phyloP scores from a whole-genome alignment of 2,113 vertebrate species.

The Dipodomys stephensi region DNA sequence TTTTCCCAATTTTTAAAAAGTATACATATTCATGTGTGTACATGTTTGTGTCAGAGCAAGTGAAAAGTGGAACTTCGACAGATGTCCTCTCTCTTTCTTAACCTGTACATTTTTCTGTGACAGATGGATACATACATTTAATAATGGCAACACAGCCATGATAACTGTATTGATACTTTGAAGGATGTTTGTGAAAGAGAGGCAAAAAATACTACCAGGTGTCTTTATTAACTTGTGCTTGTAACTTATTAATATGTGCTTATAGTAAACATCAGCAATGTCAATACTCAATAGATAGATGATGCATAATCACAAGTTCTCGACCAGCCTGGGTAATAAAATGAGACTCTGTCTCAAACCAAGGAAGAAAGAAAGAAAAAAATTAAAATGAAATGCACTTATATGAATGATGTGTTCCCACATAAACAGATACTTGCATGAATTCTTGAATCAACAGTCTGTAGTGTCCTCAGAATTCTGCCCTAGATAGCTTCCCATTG shows the following conservation, averaged over 20 bases:
- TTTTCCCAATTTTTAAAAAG: conserved; percentile 64
- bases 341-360: too few relatives aligned
- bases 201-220: neutral
- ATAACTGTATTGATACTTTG: neutral
- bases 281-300: too few relatives aligned
- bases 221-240: neutral
- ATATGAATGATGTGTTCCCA: neutral
- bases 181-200: neutral
- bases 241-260: too few relatives aligned
- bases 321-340: too few relatives aligned
- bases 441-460: neutral
- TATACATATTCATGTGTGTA: conserved; percentile 61
- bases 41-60: conserved; percentile 65
- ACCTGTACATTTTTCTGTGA: neutral
- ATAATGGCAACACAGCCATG: neutral
- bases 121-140: neutral
- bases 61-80: conserved; percentile 33
- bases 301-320: too few relatives aligned
- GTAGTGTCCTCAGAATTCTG: neutral
- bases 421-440: neutral
- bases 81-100: neutral
- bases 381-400: neutral
- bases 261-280: too few relatives aligned
- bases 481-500: neutral
- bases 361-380: too few relatives aligned